Percentiles rank a stretch among this genome's conserved stretches.
Conservation (phyloP, 2,888 invertebrate species). For the Hypolimnas misippus region DNA sequence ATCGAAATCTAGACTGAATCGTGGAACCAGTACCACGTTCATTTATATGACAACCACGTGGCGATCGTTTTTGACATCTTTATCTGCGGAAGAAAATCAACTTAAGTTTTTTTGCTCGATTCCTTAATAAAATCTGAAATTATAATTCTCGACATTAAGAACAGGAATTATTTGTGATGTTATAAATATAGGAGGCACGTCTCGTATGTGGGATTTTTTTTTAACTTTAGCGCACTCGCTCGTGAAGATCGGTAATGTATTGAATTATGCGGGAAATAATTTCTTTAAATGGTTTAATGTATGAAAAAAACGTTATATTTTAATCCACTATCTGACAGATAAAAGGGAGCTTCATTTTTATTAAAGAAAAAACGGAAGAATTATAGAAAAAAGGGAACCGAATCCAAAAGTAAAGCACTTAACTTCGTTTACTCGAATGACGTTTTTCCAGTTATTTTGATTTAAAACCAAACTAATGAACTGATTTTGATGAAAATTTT, state of each 20-base stretch:
- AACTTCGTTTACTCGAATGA: too few species aligned
- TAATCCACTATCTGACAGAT: background rate
- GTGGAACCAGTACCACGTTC: slow-evolving; percentile 24
- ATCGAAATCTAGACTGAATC: slow-evolving; percentile 20
- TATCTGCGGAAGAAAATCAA: slow-evolving; percentile 47
- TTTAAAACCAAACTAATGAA: too few species aligned
- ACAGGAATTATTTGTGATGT: slow-evolving; percentile 25
- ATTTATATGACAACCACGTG: slow-evolving; percentile 42
- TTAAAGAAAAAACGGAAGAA: background rate
- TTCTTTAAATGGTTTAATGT: background rate
- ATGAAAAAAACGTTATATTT: slow-evolving; percentile 1
- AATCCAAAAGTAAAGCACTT: too few species aligned
- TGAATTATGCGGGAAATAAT: slow-evolving; percentile 3
- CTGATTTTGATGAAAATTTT: too few species aligned
- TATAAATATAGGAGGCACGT: slow-evolving; percentile 1
- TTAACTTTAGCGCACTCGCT: background rate
- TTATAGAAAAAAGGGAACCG: too few species aligned
- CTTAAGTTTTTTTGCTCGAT: slow-evolving; percentile 40
- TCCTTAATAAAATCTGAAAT: slow-evolving; percentile 48
- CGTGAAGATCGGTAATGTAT: background rate
- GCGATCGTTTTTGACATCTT: slow-evolving; percentile 45
- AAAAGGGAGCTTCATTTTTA: background rate
- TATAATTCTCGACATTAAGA: slow-evolving; percentile 38
- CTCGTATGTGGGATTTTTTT: background rate
- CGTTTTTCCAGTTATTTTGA: too few species aligned